Conservation (phyloP, 2,113 vertebrate genomes). For the Tachysurus vachellii region DNA sequence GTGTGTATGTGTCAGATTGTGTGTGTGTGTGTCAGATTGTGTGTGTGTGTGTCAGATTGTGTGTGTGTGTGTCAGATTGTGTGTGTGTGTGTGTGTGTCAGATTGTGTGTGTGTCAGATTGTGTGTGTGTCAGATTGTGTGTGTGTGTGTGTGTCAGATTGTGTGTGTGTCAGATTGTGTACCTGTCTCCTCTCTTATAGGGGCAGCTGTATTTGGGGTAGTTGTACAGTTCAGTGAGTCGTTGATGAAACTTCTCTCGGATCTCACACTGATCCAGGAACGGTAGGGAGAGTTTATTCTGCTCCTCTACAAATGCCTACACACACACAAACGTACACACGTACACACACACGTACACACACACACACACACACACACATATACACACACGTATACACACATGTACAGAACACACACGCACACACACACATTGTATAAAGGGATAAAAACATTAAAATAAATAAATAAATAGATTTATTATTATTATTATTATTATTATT, state of each 20-base stretch:
- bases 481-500: neutral
- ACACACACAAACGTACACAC: neutral
- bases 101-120: neutral
- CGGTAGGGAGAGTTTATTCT: constrained; percentile 75
- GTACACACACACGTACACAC: constrained; percentile 19
- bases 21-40: too few relatives aligned
- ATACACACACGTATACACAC: neutral
- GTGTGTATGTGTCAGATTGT: too few relatives aligned
- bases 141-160: neutral
- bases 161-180: neutral
- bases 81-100: neutral
- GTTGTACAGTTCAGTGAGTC: constrained; percentile 77
- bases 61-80: too few relatives aligned
- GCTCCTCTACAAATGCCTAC: constrained; percentile 75
- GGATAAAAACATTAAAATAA: neutral
- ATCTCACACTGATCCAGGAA: constrained; percentile 71
- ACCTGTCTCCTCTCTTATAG: constrained; percentile 73
- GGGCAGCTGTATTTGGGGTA: constrained; percentile 79
- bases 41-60: too few relatives aligned
- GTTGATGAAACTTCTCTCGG: constrained; percentile 62
- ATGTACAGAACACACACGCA: constrained; percentile 12
- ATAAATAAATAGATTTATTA: neutral
- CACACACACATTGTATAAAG: neutral
- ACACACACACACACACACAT: neutral
- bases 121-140: neutral